Percentiles rank a stretch among this genome's conserved stretches.
Conservation (phyloP, 2,888 invertebrate species). For the Pyralis farinalis region DNA sequence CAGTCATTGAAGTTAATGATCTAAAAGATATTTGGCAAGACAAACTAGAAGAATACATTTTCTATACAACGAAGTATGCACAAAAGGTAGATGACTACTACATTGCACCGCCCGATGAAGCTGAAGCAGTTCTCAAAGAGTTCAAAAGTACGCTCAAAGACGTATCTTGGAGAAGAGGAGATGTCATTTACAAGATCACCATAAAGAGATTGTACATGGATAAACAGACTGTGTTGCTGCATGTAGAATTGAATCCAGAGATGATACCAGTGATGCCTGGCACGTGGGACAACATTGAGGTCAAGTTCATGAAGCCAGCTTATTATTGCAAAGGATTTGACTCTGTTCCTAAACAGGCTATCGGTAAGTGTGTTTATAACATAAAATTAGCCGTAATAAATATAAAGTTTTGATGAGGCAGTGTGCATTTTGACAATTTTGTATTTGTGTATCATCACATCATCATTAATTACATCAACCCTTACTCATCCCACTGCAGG, state of each 20-base stretch:
- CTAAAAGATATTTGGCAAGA: slow-evolving; percentile 36
- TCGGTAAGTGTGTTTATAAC: too few relatives aligned
- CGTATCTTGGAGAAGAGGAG: slow-evolving; percentile 31
- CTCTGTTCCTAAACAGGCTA: slow-evolving; percentile 25
- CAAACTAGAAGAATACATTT: slow-evolving; percentile 54
- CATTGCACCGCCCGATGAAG: slow-evolving; percentile 14
- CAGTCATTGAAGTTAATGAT: slow-evolving; percentile 22
- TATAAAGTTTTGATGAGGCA: too few relatives aligned
- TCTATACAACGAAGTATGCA: slow-evolving; percentile 45
- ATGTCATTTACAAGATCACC: slow-evolving; percentile 34
- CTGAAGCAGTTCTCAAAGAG: slow-evolving; percentile 30
- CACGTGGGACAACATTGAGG: slow-evolving; percentile 42
- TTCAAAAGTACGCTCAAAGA: slow-evolving; percentile 31
- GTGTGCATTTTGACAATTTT: too few relatives aligned
- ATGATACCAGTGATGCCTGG: slow-evolving; percentile 46
- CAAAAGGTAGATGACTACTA: slow-evolving; percentile 27
- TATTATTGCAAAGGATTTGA: slow-evolving; percentile 42
- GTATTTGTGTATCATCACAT: too few relatives aligned
- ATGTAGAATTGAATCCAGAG: slow-evolving; percentile 42
- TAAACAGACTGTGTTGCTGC: slow-evolving; percentile 43
- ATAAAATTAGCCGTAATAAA: too few relatives aligned
- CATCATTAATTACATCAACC: too few relatives aligned
- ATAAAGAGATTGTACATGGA: slow-evolving; percentile 56
- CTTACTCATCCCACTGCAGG: too few relatives aligned
- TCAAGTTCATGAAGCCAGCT: slow-evolving; percentile 50